These are phyloP conservation scores for Pithys albifrons DNA, from an alignment of 2,113 vertebrate species.

Conservation along the genomic window DNA sequence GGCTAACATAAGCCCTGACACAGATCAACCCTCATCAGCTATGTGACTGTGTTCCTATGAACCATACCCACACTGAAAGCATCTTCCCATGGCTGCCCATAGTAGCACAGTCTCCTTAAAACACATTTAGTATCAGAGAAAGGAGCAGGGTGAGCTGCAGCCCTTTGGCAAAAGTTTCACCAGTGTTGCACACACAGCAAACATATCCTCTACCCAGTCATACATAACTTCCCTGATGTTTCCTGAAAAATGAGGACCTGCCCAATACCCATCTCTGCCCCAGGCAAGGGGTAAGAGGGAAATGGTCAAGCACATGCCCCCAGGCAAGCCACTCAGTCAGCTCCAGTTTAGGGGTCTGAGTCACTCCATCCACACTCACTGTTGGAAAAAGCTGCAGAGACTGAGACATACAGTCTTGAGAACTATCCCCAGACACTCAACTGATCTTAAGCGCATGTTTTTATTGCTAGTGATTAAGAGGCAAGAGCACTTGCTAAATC, in stretches of 20 bases:
- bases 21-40: background rate
- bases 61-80: background rate
- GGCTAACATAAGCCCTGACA: background rate
- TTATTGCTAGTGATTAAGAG: background rate
- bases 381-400: background rate
- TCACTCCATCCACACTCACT: background rate
- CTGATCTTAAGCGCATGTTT: background rate
- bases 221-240: background rate
- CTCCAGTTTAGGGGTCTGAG: background rate
- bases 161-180: background rate
- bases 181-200: background rate
- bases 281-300: background rate
- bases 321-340: rapidly evolving
- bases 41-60: rapidly evolving
- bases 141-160: background rate
- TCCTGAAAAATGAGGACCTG: background rate
- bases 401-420: background rate
- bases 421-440: background rate
- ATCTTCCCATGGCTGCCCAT: background rate
- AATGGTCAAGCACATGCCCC: background rate
- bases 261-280: rapidly evolving
- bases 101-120: background rate
- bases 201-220: background rate
- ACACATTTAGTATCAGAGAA: background rate
- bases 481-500: background rate